Percentiles rank a stretch among this genome's conserved stretches.
Evolutionary conservation across 1,140 invertebrate genomes (phyloP).

Genomic region (Musca vetustissima): DNA sequence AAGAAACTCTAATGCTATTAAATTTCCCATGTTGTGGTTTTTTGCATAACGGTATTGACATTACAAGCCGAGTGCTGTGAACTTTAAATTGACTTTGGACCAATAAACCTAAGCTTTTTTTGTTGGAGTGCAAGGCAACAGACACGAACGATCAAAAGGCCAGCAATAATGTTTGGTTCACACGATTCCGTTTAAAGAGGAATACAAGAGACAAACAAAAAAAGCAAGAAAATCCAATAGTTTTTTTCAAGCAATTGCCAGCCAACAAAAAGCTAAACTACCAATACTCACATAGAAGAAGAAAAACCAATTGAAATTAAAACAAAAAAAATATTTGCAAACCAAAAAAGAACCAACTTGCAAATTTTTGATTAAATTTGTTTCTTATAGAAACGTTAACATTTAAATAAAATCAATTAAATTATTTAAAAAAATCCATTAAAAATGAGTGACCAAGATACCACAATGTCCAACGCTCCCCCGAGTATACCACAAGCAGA

Average conservation of each 20-base stretch:
- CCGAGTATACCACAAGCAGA: not conserved
- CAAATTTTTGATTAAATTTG: conserved; percentile 9
- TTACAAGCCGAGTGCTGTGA: conserved; percentile 39
- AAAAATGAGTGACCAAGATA: conserved; percentile 27
- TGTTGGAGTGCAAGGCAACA: conserved; percentile 43
- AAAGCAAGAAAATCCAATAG: not conserved
- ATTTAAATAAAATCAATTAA: conserved; percentile 6
- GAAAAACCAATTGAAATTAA: conserved; percentile 2
- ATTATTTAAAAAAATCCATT: conserved; percentile 7
- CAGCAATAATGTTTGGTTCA: not conserved
- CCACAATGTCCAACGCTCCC: not conserved
- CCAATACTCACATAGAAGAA: not conserved
- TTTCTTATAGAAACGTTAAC: conserved; percentile 18
- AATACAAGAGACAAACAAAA: not conserved
- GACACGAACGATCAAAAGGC: too few species aligned
- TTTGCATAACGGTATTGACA: not conserved
- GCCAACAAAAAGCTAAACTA: conserved; percentile 28
- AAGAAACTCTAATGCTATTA: not conserved
- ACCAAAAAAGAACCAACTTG: conserved; percentile 3
- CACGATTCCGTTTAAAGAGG: conserved; percentile 8
- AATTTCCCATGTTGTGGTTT: too few species aligned
- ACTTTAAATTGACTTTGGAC: conserved; percentile 1
- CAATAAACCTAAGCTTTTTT: conserved; percentile 25
- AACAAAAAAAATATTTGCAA: not conserved
- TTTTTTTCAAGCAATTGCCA: conserved; percentile 32